Conservation (phyloP, 2,888 invertebrate species). For the Pinctada fucata region DNA sequence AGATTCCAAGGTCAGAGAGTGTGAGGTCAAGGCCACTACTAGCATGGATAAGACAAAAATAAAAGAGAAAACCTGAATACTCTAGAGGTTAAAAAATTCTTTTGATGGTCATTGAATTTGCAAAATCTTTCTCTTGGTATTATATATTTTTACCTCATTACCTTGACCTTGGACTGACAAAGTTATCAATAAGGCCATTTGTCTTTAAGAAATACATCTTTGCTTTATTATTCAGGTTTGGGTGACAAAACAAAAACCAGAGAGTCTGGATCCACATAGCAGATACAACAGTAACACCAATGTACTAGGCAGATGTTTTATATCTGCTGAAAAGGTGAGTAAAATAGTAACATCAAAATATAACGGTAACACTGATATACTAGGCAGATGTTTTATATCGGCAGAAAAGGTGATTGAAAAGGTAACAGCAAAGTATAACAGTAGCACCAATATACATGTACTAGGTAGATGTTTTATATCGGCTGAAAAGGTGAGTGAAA, state of each 20-base stretch:
- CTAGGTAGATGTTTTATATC: constrained; percentile 44
- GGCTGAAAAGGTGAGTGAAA: constrained; percentile 50
- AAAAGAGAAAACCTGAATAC: too few species aligned
- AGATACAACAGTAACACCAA: constrained; percentile 54
- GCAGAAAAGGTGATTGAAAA: constrained; percentile 51
- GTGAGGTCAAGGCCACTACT: too few species aligned
- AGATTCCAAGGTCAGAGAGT: too few species aligned
- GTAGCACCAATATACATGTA: too few species aligned
- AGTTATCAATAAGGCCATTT: too few species aligned
- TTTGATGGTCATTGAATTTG: too few species aligned
- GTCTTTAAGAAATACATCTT: too few species aligned
- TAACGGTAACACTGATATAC: constrained; percentile 45
- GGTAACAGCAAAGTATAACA: constrained; percentile 2
- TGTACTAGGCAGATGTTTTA: constrained; percentile 51
- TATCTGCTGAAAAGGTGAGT: constrained; percentile 54
- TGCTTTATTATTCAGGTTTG: constrained; percentile 51
- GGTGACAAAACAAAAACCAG: constrained; percentile 59
- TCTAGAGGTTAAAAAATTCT: too few species aligned
- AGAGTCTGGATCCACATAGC: constrained; percentile 50
- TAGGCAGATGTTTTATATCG: constrained; percentile 51
- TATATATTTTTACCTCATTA: too few species aligned
- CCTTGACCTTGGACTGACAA: too few species aligned
- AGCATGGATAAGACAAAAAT: too few species aligned
- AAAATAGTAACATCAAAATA: constrained; percentile 42
- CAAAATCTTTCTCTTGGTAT: too few species aligned